Percentiles rank a stretch among this genome's conserved stretches.
Evolutionary conservation across 92 coral and sea anemone species (phyloP).

Genomic region (Palythoa grandis): DNA sequence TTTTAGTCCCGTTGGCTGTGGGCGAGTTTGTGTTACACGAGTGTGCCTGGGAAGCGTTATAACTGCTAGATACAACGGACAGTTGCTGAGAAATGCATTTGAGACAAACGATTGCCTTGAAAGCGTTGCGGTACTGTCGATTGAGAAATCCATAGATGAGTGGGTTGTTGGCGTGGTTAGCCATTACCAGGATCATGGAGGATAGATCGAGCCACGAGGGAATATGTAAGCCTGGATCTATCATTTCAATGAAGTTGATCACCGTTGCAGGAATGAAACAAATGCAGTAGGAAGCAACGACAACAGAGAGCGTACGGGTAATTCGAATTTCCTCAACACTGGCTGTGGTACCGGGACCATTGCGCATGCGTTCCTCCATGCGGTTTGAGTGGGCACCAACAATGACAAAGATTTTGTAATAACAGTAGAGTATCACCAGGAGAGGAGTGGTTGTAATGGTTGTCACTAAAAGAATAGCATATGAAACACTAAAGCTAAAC

Average conservation of each 20-base stretch:
- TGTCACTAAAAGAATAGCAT: constrained; percentile 42
- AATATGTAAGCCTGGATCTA: constrained; percentile 56
- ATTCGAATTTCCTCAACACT: constrained; percentile 73
- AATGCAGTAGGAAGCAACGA: constrained; percentile 67
- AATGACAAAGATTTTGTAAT: constrained; percentile 65
- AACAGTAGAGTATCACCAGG: constrained; percentile 55
- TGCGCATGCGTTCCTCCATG: constrained; percentile 35
- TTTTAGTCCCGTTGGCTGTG: constrained; percentile 6
- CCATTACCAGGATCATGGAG: constrained; percentile 63
- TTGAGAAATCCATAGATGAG: constrained; percentile 77
- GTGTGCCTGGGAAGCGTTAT: constrained; percentile 6
- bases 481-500: constrained; percentile 59
- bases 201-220: constrained; percentile 74
- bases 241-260: constrained; percentile 69
- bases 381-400: constrained; percentile 60
- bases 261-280: constrained; percentile 76
- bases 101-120: constrained; percentile 47
- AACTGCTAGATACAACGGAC: constrained; percentile 15
- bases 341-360: constrained; percentile 41
- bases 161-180: constrained; percentile 84
- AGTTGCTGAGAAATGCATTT: constrained; percentile 2
- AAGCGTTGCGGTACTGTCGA: constrained; percentile 75
- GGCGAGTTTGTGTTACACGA: not conserved
- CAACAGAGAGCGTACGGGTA: constrained; percentile 71
- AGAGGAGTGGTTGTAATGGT: constrained; percentile 64